Conservation (phyloP, 2,888 invertebrate species). For the Campoplex capitator region DNA sequence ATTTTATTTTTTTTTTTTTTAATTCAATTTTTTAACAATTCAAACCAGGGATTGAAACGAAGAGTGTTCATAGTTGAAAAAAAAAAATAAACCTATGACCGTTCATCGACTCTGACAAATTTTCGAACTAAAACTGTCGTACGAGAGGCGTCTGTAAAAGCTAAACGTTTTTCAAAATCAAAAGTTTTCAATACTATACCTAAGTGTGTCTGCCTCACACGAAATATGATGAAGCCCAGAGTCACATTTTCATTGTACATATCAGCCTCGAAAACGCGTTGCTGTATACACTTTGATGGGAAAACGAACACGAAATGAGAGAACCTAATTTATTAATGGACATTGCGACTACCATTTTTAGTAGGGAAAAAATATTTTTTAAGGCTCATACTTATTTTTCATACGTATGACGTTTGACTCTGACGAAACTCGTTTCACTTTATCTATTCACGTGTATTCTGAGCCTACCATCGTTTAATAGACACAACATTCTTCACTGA, state of each 20-base stretch:
- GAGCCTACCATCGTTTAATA: neutral
- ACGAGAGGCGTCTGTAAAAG: neutral
- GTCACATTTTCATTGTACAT: slow-evolving; percentile 78
- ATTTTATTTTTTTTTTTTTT: neutral
- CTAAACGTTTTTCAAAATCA: slow-evolving; percentile 21
- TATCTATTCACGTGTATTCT: neutral
- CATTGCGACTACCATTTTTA: slow-evolving; percentile 67
- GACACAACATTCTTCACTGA: neutral
- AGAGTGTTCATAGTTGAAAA: neutral
- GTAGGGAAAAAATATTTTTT: slow-evolving; percentile 65
- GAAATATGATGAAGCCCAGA: slow-evolving; percentile 60
- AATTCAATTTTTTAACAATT: neutral
- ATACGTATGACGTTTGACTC: slow-evolving; percentile 71
- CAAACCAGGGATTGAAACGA: neutral
- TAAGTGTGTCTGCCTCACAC: slow-evolving; percentile 5
- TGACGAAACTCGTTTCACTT: slow-evolving; percentile 41
- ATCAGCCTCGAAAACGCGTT: slow-evolving; percentile 75
- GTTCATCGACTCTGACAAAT: neutral
- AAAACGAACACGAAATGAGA: neutral
- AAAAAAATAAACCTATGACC: neutral
- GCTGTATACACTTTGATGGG: slow-evolving; percentile 38
- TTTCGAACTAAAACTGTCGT: neutral
- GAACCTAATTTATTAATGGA: neutral
- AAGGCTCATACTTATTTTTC: slow-evolving; percentile 80
- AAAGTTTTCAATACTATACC: slow-evolving; percentile 16